Evolutionary conservation across 2,888 invertebrate species (phyloP), one percentile per base, ranked within the genome.

Genomic region (Tetragnatha montana): DNA sequence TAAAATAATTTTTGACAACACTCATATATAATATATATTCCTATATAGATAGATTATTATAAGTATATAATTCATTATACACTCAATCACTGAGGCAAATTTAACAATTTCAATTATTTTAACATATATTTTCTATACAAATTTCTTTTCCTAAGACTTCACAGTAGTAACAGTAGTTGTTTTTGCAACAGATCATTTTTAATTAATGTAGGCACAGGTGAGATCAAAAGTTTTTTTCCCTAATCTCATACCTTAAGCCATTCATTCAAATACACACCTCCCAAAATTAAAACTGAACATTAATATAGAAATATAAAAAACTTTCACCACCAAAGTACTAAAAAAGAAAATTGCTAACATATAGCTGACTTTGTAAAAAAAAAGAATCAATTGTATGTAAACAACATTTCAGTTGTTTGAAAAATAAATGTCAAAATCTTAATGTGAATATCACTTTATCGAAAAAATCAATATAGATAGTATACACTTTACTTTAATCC

Each of bases 1-100:
- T 71, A 84, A 89, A 81, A 85, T 85, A 81, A 86, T 60, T 89
- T 89, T 80, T 87, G 47, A 89, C 80, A 84, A 89, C 84, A 89
- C 84, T 51, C 22, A 75, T 89, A 84, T 80, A 80, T 84, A 83
- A 78, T 78, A 78, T 78, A 78, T 78, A 85, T 79, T 21, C 80
- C 71, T 86, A n/a, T 78, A 71, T 81, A 85, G 70, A 85, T 69
- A 85, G 70, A 85, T 69, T 81, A 22, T 75, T 49, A 86, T 73
- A 80, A 80, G 81, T 89, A 84, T 89, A 85, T 81, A 89, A 74
- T 89, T 84, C 51, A 47, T 84, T 85, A 89, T 80, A 80, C 84
- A 85, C 71, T 89, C 80, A 79, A 74, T 88, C 60, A 47, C 35
- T 68, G 74, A 89, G 81, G 76, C 85, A 89, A 89, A 89, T 89